Percentiles rank a stretch among this genome's conserved stretches.
These are phyloP conservation scores for Halictus quadricinctus DNA, from an alignment of 2,888 invertebrate genomes.

Conservation along the genomic window DNA sequence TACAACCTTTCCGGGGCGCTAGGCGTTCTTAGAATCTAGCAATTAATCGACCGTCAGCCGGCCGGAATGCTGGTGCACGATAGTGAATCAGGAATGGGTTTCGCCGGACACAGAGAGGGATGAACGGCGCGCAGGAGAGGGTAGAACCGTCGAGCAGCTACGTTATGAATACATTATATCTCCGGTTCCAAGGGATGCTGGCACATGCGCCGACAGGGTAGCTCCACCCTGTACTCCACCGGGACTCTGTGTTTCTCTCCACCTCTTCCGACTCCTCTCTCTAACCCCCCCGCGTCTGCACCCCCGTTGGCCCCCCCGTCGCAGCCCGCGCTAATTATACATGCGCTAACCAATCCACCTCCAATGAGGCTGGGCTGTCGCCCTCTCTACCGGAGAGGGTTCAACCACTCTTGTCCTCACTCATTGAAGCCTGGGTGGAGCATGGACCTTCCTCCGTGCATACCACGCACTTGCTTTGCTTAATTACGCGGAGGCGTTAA, in stretches of 20 bases:
- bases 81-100: slow-evolving; percentile 63
- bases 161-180: slow-evolving; percentile 81
- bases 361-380: slow-evolving; percentile 64
- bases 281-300: slow-evolving; percentile 14
- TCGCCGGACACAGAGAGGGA: slow-evolving; percentile 48
- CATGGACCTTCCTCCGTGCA: slow-evolving; percentile 66
- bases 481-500: slow-evolving; percentile 82
- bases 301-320: slow-evolving; percentile 46
- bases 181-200: slow-evolving; percentile 77
- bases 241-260: slow-evolving; percentile 60
- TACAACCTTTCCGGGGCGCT: slow-evolving; percentile 35
- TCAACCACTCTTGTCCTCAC: slow-evolving; percentile 67
- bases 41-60: slow-evolving; percentile 67
- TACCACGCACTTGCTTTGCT: slow-evolving; percentile 73
- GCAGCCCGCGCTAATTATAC: slow-evolving; percentile 78
- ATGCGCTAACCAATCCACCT: slow-evolving; percentile 80
- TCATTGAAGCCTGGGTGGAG: slow-evolving; percentile 73
- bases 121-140: slow-evolving; percentile 55
- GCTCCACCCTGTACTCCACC: slow-evolving; percentile 78
- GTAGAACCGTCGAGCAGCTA: slow-evolving; percentile 67
- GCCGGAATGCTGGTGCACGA: slow-evolving; percentile 48
- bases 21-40: slow-evolving; percentile 52
- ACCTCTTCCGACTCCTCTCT: slow-evolving; percentile 32
- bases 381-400: slow-evolving; percentile 65
- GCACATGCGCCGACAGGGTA: slow-evolving; percentile 79